Conservation (phyloP, 2,797 vertebrate genomes). For the Crax fasciolata region DNA sequence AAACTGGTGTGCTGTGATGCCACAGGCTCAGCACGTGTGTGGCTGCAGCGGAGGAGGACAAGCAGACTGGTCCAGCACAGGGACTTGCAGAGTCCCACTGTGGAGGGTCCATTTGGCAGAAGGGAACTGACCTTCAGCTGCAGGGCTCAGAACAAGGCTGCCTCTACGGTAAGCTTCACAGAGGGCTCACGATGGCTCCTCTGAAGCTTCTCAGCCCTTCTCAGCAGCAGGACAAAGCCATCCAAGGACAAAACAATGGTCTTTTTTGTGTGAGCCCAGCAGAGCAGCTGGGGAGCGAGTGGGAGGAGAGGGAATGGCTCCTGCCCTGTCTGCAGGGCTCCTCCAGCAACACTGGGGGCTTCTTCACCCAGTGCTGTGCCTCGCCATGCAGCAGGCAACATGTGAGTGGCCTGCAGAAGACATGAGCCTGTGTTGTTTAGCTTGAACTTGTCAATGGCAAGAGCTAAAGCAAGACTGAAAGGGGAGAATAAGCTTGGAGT, state of each 20-base stretch:
- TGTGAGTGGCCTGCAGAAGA: neutral
- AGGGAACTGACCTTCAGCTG: neutral
- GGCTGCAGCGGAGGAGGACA: neutral
- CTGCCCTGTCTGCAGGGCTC: neutral
- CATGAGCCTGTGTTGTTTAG: rapidly evolving
- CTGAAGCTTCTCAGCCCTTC: neutral
- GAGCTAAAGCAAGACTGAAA: neutral
- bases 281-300: slow-evolving; percentile 25
- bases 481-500: rapidly evolving
- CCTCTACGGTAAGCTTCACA: neutral
- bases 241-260: neutral
- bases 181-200: neutral
- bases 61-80: neutral
- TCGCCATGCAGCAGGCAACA: neutral
- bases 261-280: slow-evolving; percentile 7
- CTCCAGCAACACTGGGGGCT: neutral
- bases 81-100: neutral
- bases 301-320: slow-evolving; percentile 34
- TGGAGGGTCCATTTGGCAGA: neutral
- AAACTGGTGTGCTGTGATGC: neutral
- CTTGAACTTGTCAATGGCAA: rapidly evolving
- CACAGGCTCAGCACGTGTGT: neutral
- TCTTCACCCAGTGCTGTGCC: neutral
- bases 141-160: neutral
- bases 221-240: neutral